phyloP scores from a whole-genome alignment of 2,113 vertebrate species.

The Gnathonemus longibarbis region DNA sequence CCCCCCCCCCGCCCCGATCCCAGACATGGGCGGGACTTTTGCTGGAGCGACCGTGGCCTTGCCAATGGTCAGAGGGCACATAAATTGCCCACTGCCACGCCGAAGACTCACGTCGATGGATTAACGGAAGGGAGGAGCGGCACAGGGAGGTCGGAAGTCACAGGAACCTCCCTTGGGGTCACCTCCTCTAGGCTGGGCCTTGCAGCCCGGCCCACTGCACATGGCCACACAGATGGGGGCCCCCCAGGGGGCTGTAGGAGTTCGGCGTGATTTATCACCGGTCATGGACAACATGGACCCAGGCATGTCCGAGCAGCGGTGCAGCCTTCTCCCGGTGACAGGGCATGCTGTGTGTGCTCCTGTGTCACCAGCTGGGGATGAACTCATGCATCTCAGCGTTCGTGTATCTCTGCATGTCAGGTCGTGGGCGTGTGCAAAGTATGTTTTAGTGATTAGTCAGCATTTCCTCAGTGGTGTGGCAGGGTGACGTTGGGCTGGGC shows the following conservation, averaged over 20 bases:
- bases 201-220: conserved; percentile 26
- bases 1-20: background rate
- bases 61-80: background rate
- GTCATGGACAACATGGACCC: conserved; percentile 23
- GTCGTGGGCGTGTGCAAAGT: background rate
- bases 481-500: background rate
- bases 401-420: conserved; percentile 6
- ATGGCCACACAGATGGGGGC: conserved; percentile 16
- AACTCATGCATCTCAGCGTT: background rate
- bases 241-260: conserved; percentile 15
- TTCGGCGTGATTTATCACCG: conserved; percentile 29
- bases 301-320: conserved; percentile 19
- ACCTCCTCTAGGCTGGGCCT: conserved; percentile 12
- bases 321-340: conserved; percentile 12
- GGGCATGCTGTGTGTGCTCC: conserved; percentile 20
- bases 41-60: background rate
- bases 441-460: background rate
- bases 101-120: background rate
- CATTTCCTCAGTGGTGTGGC: background rate
- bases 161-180: conserved; percentile 14
- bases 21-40: background rate
- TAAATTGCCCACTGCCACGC: background rate
- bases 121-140: background rate
- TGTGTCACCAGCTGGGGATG: conserved; percentile 9
- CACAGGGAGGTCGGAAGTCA: background rate